These are phyloP conservation scores for Gallinago paraguaiae DNA, from an alignment of 2,113 vertebrate genomes.

Conservation along the genomic window DNA sequence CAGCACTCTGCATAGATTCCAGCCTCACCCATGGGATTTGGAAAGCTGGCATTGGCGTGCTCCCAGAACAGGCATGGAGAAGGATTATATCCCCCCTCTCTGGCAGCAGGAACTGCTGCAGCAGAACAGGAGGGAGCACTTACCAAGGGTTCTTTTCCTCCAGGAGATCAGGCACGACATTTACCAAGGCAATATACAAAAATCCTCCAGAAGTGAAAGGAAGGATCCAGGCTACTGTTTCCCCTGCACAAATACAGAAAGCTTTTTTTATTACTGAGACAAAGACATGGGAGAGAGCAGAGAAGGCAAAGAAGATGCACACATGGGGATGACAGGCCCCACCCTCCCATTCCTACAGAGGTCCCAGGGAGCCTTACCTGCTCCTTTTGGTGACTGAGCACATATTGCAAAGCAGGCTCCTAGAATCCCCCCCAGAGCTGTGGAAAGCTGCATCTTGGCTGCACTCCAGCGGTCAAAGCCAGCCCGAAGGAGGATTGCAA, in stretches of 20 bases:
- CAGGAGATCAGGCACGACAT: slow-evolving; percentile 93
- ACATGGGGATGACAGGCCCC: not conserved
- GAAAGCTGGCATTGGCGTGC: not conserved
- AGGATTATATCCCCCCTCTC: not conserved
- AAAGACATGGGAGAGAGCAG: not conserved
- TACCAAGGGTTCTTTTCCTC: slow-evolving; percentile 91
- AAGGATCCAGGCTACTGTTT: slow-evolving; percentile 89
- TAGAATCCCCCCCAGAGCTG: slow-evolving; percentile 90
- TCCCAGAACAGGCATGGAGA: not conserved
- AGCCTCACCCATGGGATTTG: not conserved
- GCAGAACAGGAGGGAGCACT: not conserved
- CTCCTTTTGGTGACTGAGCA: slow-evolving; percentile 89
- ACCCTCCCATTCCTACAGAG: not conserved
- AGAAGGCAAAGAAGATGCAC: not conserved
- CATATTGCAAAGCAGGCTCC: slow-evolving; percentile 92
- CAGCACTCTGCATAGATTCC: not conserved
- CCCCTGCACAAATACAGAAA: slow-evolving; percentile 66
- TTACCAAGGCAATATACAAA: slow-evolving; percentile 96
- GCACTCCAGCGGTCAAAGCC: slow-evolving; percentile 98
- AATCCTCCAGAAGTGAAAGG: slow-evolving; percentile 96
- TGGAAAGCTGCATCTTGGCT: slow-evolving; percentile 93
- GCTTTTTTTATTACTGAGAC: not conserved
- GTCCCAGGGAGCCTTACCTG: slow-evolving; percentile 76
- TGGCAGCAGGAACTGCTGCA: not conserved
- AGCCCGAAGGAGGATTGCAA: slow-evolving; percentile 94